Evolutionary conservation across 1,140 invertebrate genomes (phyloP).

Genomic region (Panulirus ornatus): DNA sequence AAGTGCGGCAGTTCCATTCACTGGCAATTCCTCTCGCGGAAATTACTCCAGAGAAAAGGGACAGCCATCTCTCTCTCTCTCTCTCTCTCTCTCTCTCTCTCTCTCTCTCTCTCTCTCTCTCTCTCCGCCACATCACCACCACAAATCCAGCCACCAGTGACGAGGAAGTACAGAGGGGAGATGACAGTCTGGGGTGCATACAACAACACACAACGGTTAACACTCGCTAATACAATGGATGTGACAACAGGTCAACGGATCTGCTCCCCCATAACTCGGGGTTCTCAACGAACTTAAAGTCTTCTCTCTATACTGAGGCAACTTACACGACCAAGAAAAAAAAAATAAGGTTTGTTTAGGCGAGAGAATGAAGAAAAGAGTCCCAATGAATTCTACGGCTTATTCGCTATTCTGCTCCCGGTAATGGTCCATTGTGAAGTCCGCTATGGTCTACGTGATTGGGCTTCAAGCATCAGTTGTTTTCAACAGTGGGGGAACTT

Average conservation of each 20-base stretch:
- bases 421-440: background rate
- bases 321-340: too few species aligned
- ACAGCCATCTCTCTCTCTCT: background rate
- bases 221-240: background rate
- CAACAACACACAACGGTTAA: background rate
- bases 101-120: background rate
- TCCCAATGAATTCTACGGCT: too few species aligned
- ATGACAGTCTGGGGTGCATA: background rate
- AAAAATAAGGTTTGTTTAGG: too few species aligned
- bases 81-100: conserved; percentile 34
- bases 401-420: too few species aligned
- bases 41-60: background rate
- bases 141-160: background rate
- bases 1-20: background rate
- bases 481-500: background rate
- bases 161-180: background rate
- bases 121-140: background rate
- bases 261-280: too few species aligned
- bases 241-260: too few species aligned
- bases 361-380: too few species aligned
- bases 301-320: too few species aligned
- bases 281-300: too few species aligned
- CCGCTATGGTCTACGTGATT: background rate
- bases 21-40: background rate
- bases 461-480: background rate